A percentile compares a stretch with the other conserved stretches of the same genome.
These are phyloP conservation scores for Sebastes vulpes DNA, from an alignment of 2,797 vertebrate genomes.

Conservation along the genomic window DNA sequence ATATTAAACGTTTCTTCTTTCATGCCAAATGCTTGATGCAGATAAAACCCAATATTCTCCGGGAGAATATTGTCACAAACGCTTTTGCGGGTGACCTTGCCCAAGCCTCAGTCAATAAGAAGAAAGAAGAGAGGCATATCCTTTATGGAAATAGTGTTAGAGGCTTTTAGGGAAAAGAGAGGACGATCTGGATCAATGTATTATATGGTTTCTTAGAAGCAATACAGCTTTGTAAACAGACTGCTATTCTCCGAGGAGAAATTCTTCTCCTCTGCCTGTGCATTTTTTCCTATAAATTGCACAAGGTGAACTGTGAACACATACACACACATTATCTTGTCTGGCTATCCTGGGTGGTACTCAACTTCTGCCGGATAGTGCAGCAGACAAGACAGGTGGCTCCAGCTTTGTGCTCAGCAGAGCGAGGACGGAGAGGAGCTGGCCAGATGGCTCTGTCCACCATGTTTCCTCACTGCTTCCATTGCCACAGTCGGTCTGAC, in stretches of 20 bases:
- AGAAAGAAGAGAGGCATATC: conserved; percentile 62
- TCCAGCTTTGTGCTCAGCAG: conserved; percentile 73
- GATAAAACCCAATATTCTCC: conserved; percentile 73
- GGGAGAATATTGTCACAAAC: conserved; percentile 60
- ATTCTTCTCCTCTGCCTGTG: background rate
- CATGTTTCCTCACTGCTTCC: conserved; percentile 69
- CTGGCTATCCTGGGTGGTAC: conserved; percentile 38
- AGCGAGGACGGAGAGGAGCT: conserved; percentile 67
- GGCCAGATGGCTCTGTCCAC: conserved; percentile 81
- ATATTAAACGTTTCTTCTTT: conserved; percentile 54
- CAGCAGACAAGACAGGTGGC: conserved; percentile 72
- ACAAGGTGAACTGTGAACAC: conserved; percentile 22
- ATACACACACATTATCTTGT: conserved; percentile 53
- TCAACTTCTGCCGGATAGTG: conserved; percentile 50
- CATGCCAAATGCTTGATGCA: conserved; percentile 58
- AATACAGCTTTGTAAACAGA: conserved; percentile 21
- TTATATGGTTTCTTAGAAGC: conserved; percentile 24
- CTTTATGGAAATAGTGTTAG: conserved; percentile 41
- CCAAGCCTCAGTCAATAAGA: conserved; percentile 59
- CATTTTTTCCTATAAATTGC: conserved; percentile 9
- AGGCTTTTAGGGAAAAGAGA: conserved; percentile 45
- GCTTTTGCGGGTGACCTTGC: conserved; percentile 70
- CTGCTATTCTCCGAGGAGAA: conserved; percentile 27
- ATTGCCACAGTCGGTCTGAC: conserved; percentile 59
- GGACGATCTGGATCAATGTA: conserved; percentile 22